Conservation (phyloP, 2,888 invertebrate genomes). For the Pegoplata infirma region DNA sequence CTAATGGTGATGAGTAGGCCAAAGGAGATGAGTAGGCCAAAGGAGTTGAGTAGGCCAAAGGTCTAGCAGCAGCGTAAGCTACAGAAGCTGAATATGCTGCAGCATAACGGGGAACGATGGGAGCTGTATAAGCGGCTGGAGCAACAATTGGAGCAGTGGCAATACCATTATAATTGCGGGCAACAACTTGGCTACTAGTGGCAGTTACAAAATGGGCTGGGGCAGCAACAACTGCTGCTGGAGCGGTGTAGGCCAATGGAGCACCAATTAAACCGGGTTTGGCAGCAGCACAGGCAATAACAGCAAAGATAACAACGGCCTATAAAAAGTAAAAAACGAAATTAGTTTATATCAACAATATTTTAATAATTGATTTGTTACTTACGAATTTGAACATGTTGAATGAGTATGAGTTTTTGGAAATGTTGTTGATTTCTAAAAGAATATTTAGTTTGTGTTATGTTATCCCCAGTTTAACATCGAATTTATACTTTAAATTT, state of each 20-base stretch:
- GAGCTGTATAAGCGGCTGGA: constrained; percentile 36
- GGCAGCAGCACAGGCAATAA: constrained; percentile 66
- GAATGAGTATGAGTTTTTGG: not conserved
- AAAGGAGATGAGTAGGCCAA: too few relatives aligned
- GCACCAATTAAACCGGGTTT: constrained; percentile 62
- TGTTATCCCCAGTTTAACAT: not conserved
- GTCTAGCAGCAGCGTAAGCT: too few relatives aligned
- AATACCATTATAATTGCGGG: constrained; percentile 70
- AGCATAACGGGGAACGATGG: constrained; percentile 37
- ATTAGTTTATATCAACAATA: not conserved
- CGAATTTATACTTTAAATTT: not conserved
- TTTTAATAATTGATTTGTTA: too few relatives aligned
- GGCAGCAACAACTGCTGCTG: constrained; percentile 58
- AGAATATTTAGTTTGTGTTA: not conserved
- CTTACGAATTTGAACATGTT: not conserved
- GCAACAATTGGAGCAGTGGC: constrained; percentile 58
- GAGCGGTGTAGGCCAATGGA: constrained; percentile 13
- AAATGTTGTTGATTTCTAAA: not conserved
- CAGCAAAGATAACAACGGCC: constrained; percentile 65
- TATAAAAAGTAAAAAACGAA: constrained; percentile 22
- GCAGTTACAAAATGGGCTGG: constrained; percentile 68
- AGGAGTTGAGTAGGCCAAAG: too few relatives aligned
- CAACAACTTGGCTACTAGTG: constrained; percentile 71
- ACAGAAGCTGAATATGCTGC: too few relatives aligned
- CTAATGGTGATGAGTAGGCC: too few relatives aligned